Evolutionary conservation across 2,113 vertebrate species (phyloP).

Genomic region (Formicarius rufipectus): DNA sequence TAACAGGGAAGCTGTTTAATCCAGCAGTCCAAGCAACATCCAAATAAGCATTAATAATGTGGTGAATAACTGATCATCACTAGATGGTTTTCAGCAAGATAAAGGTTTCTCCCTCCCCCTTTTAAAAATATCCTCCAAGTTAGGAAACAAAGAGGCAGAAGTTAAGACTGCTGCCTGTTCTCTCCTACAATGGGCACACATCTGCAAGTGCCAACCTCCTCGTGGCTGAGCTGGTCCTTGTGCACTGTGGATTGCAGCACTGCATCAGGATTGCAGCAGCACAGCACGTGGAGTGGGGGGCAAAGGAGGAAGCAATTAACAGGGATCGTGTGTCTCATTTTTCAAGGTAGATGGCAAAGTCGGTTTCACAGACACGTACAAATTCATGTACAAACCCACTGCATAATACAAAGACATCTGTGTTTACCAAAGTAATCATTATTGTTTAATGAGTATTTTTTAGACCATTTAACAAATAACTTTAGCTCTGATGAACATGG

Average conservation of each 20-base stretch:
- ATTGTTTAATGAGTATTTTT: conserved; percentile 53
- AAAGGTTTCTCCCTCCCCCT: conserved; percentile 45
- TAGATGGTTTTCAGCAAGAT: conserved; percentile 66
- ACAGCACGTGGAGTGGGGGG: neutral
- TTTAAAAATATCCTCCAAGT: conserved; percentile 49
- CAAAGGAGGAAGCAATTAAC: neutral
- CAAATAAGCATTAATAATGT: conserved; percentile 74
- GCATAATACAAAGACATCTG: conserved; percentile 20
- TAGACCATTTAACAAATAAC: conserved; percentile 68
- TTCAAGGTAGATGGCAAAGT: conserved; percentile 17
- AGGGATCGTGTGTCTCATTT: neutral
- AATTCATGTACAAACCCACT: neutral
- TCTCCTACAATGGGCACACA: neutral
- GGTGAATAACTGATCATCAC: conserved; percentile 64
- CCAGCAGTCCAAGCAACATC: conserved; percentile 73
- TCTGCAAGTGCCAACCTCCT: conserved; percentile 20
- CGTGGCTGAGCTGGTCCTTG: neutral
- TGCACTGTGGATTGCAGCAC: neutral
- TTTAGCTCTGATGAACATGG: conserved; percentile 59
- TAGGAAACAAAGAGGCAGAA: conserved; percentile 5
- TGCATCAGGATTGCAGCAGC: conserved; percentile 1
- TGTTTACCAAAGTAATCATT: conserved; percentile 62
- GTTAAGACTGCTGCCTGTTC: neutral
- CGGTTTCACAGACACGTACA: neutral
- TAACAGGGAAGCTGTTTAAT: conserved; percentile 76